phyloP scores from a whole-genome alignment of 2,797 vertebrate genomes.

The Aphelocoma californica region DNA sequence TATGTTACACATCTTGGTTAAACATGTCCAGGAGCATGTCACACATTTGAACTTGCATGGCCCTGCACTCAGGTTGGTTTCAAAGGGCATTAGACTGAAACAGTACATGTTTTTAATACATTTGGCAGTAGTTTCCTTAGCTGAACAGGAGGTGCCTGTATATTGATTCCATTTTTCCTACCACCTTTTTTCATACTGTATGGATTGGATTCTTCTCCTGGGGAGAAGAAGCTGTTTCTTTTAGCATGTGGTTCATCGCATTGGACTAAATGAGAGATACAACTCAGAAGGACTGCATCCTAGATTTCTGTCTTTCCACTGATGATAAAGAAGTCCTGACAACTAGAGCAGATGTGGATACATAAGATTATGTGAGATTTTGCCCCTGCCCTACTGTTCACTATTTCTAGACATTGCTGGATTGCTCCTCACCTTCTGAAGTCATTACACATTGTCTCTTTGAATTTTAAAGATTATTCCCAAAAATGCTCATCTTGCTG shows the following conservation, averaged over 20 bases:
- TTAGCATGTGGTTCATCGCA: neutral
- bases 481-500: neutral
- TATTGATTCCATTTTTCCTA: neutral
- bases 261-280: neutral
- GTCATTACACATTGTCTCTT: neutral
- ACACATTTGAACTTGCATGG: neutral
- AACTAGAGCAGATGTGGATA: neutral
- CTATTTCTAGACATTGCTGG: neutral
- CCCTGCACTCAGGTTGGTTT: neutral
- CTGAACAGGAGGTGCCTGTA: neutral
- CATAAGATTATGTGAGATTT: neutral
- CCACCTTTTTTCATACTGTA: neutral
- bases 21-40: neutral
- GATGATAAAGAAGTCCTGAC: neutral
- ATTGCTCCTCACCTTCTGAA: neutral
- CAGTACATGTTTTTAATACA: neutral
- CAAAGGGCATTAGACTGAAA: neutral
- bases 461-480: neutral
- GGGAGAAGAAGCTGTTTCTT: neutral
- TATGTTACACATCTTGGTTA: neutral
- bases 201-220: neutral
- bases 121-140: neutral
- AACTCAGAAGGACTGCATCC: neutral
- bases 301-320: neutral
- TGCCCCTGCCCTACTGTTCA: neutral